phyloP scores from a whole-genome alignment of 2,113 vertebrate genomes.

The Capreolus pygargus region DNA sequence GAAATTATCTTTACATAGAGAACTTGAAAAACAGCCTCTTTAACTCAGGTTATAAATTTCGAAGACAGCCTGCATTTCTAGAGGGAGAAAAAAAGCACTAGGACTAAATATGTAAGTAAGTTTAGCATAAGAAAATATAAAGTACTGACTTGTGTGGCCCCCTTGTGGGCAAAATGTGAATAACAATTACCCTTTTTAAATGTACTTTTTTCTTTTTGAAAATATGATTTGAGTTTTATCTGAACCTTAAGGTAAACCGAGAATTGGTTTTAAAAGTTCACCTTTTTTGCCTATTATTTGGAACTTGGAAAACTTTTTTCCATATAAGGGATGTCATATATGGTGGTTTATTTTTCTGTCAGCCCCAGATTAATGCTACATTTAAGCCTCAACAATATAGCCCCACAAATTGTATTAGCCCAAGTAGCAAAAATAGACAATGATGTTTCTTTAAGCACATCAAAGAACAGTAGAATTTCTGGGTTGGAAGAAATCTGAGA shows the following conservation, averaged over 20 bases:
- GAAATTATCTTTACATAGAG: neutral
- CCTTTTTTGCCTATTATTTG: neutral
- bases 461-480: neutral
- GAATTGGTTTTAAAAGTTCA: neutral
- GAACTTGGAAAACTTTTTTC: neutral
- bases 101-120: neutral
- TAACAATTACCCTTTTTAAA: slow-evolving; percentile 1
- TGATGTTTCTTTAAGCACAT: neutral
- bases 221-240: neutral
- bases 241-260: neutral
- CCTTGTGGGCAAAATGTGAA: slow-evolving; percentile 12
- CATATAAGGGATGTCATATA: neutral
- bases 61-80: neutral
- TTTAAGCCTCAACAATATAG: neutral
- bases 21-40: neutral
- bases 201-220: neutral
- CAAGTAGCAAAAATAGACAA: neutral
- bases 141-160: neutral
- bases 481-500: neutral
- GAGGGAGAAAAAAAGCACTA: neutral
- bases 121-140: neutral
- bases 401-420: neutral
- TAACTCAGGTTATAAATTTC: neutral
- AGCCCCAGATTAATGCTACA: neutral
- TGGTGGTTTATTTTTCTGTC: neutral